phyloP scores from a whole-genome alignment of 2,797 vertebrate species.

The Hyperoplus lanceolatus region DNA sequence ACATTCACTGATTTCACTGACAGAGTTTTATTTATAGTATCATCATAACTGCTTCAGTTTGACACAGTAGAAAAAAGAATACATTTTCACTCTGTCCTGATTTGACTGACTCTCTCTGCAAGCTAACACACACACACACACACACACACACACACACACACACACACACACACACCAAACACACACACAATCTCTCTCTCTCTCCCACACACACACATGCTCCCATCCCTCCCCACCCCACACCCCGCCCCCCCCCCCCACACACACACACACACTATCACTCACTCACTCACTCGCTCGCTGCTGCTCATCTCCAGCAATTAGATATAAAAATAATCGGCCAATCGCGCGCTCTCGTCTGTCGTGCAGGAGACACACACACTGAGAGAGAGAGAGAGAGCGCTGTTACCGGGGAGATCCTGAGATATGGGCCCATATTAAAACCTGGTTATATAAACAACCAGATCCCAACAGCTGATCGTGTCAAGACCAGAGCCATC shows the following conservation, averaged over 20 bases:
- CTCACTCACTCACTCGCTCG: conserved; percentile 64
- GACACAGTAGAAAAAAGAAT: conserved; percentile 23
- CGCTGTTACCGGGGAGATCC: conserved; percentile 85
- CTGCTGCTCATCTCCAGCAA: conserved; percentile 82
- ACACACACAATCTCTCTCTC: too few species aligned
- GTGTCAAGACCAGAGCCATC: conserved; percentile 39
- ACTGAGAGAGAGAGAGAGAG: conserved; percentile 43
- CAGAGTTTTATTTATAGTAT: background rate
- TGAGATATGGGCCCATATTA: conserved; percentile 44
- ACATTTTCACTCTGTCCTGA: conserved; percentile 55
- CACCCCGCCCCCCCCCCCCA: conserved; percentile 50
- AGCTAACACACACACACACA: conserved; percentile 67
- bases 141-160: conserved; percentile 63
- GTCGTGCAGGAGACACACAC: conserved; percentile 71
- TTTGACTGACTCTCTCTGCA: conserved; percentile 49
- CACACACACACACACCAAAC: conserved; percentile 41
- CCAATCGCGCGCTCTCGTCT: conserved; percentile 76
- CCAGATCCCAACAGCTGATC: conserved; percentile 59
- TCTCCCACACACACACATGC: too few species aligned
- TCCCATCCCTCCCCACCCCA: conserved; percentile 50
- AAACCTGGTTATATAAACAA: conserved; percentile 67
- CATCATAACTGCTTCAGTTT: conserved; percentile 21
- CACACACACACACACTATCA: conserved; percentile 66
- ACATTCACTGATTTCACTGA: too few species aligned
- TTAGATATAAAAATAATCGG: conserved; percentile 87